Percentiles rank a stretch among this genome's conserved stretches.
phyloP scores from a whole-genome alignment of 1,140 invertebrate species.

The Drosophila auraria region DNA sequence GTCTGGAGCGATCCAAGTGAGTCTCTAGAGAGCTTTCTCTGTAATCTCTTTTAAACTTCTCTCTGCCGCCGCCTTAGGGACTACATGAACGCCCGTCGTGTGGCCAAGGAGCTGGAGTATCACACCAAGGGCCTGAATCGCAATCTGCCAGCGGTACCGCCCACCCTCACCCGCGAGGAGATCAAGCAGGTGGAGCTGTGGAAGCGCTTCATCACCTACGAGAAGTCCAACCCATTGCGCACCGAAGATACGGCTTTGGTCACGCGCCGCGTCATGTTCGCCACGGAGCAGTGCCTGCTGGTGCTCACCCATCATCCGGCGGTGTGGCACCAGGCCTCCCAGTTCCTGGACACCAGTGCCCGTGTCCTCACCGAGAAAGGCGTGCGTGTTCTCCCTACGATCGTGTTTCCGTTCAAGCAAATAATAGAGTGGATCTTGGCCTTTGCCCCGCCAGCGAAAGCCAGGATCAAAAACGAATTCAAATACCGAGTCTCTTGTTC shows the following conservation, averaged over 20 bases:
- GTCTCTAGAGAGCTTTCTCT: constrained; percentile 8
- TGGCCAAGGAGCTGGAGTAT: constrained; percentile 98
- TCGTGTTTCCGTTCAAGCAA: constrained; percentile 42
- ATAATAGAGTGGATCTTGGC: constrained; percentile 65
- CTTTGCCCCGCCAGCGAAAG: constrained; percentile 9
- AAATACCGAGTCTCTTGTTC: constrained; percentile 64
- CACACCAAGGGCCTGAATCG: constrained; percentile 97
- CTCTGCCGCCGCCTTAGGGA: constrained; percentile 88
- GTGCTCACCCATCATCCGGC: constrained; percentile 99
- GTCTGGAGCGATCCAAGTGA: constrained; percentile 85
- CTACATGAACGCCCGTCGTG: constrained; percentile 98
- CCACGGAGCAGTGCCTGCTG: constrained; percentile 98
- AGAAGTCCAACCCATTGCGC: constrained; percentile 97
- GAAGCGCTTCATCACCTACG: constrained; percentile 99
- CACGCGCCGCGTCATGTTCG: constrained; percentile 98
- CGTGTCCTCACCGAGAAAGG: constrained; percentile 97
- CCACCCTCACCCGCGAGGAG: constrained; percentile 95
- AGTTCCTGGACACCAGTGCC: constrained; percentile 97
- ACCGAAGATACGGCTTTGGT: constrained; percentile 97
- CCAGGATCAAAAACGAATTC: constrained; percentile 46
- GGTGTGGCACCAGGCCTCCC: constrained; percentile 99
- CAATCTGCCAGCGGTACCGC: constrained; percentile 97
- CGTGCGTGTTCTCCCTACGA: constrained; percentile 86
- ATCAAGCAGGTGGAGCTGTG: constrained; percentile 98
- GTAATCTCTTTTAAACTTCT: accelerated